Percentiles rank a stretch among this genome's conserved stretches.
Evolutionary conservation across 2,888 invertebrate genomes (phyloP).

Genomic region (Hylaea fasciaria): DNA sequence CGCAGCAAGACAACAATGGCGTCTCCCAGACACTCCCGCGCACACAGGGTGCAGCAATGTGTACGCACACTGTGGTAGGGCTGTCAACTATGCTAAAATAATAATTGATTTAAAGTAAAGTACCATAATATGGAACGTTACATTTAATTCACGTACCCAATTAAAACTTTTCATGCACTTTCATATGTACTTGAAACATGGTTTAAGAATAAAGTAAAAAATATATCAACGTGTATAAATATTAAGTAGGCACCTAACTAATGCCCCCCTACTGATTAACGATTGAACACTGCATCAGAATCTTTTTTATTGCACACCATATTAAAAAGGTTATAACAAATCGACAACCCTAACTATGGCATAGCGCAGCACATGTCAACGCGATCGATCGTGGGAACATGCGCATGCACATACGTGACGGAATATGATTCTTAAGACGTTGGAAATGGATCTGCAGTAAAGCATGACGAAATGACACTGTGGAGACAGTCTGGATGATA

Average conservation of each 20-base stretch:
- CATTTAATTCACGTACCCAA: too few relatives aligned
- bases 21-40: slow-evolving; percentile 34
- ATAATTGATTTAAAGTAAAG: neutral
- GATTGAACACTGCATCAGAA: too few relatives aligned
- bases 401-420: slow-evolving; percentile 17
- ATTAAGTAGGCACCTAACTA: too few relatives aligned
- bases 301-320: too few relatives aligned
- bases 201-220: too few relatives aligned
- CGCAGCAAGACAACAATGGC: slow-evolving; percentile 35
- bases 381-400: slow-evolving; percentile 56
- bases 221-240: too few relatives aligned
- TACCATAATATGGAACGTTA: too few relatives aligned
- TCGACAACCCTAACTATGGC: slow-evolving; percentile 15
- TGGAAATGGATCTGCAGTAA: slow-evolving; percentile 12
- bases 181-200: too few relatives aligned
- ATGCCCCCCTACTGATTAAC: too few relatives aligned
- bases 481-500: neutral
- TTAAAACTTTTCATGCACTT: too few relatives aligned
- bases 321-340: too few relatives aligned
- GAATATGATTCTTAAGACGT: slow-evolving; percentile 27
- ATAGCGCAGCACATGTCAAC: slow-evolving; percentile 51
- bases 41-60: neutral
- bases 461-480: slow-evolving; percentile 2
- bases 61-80: slow-evolving; percentile 1
- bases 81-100: neutral